These are phyloP conservation scores for Nipponacmea schrenckii DNA, from an alignment of 2,888 invertebrate species.

Conservation along the genomic window DNA sequence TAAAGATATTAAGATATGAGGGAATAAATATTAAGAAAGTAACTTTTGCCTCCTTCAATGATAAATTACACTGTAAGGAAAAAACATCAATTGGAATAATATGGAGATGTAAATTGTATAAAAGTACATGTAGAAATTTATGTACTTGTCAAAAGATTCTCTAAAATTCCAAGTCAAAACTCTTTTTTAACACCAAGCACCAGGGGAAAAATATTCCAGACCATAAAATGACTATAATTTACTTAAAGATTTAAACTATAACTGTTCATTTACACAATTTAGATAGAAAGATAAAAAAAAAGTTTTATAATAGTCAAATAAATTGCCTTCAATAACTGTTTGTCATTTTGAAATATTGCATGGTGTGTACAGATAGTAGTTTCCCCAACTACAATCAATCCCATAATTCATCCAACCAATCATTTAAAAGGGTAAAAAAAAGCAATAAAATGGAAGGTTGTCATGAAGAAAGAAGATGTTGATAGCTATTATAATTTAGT, in stretches of 20 bases:
- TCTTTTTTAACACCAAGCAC: too few species aligned
- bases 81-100: too few species aligned
- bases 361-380: background rate
- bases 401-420: constrained; percentile 3
- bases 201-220: too few species aligned
- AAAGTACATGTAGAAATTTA: too few species aligned
- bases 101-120: too few species aligned
- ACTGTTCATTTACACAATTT: background rate
- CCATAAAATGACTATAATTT: too few species aligned
- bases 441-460: background rate
- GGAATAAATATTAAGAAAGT: too few species aligned
- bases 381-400: background rate
- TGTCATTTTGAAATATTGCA: constrained; percentile 7
- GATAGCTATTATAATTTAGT: constrained; percentile 6
- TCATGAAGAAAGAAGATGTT: background rate
- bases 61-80: too few species aligned
- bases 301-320: background rate
- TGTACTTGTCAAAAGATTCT: too few species aligned
- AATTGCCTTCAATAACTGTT: background rate
- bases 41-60: too few species aligned
- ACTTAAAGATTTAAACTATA: background rate
- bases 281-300: background rate
- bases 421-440: background rate
- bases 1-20: too few species aligned
- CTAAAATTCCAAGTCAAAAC: too few species aligned